These are phyloP conservation scores for Fulica atra DNA, from an alignment of 2,113 vertebrate genomes.

Conservation along the genomic window DNA sequence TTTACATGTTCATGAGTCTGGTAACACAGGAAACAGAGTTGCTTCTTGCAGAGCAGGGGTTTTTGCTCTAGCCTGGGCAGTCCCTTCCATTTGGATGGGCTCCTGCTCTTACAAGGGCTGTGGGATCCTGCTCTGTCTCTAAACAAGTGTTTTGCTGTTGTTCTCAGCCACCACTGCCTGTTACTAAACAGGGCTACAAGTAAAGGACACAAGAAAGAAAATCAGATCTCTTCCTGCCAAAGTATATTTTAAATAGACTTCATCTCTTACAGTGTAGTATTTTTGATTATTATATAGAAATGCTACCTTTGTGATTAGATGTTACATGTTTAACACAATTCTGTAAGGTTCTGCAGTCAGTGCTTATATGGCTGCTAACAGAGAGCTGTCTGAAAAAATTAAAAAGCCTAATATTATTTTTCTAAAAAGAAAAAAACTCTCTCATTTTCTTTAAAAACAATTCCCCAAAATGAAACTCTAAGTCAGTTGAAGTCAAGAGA, in stretches of 20 bases:
- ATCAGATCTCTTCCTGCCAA: not conserved
- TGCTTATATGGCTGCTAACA: not conserved
- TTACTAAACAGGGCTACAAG: not conserved
- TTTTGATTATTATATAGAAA: not conserved
- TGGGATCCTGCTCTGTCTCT: not conserved
- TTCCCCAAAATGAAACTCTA: not conserved
- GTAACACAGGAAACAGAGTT: not conserved
- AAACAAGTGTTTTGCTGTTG: not conserved
- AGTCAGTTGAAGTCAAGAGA: not conserved
- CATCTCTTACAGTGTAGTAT: not conserved
- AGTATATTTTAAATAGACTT: not conserved
- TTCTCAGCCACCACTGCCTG: not conserved
- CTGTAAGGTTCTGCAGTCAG: not conserved
- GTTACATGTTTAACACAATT: not conserved
- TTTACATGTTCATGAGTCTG: not conserved
- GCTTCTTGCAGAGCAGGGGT: not conserved
- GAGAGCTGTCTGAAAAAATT: not conserved
- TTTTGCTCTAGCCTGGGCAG: not conserved
- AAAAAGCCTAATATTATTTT: not conserved
- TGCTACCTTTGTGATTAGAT: not conserved
- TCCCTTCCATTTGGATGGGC: not conserved
- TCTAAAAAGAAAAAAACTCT: not conserved
- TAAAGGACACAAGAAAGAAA: not conserved
- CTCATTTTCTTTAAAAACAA: not conserved
- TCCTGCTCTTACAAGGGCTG: not conserved